Base-by-base conservation (phyloP, 2,888 invertebrate species). In the Autographa gamma region DNA sequence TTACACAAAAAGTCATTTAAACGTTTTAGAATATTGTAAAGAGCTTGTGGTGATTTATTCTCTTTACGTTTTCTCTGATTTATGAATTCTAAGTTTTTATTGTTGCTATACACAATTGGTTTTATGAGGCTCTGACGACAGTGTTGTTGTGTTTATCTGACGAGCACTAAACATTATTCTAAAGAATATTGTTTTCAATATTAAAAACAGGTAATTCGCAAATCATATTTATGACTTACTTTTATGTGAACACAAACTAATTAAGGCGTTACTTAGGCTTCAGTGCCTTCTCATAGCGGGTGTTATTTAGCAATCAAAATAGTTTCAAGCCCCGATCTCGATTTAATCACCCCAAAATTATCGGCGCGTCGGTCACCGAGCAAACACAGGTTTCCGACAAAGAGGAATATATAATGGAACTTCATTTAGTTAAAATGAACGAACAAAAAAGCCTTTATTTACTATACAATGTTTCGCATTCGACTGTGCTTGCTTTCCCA, bases 361-460 rank as follows among this genome's bases (percentile, higher is more conserved):
- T 66, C 60, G 25, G 48, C 11, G 34, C 61, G 9, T 7, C 11
- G 81, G 68, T 64, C 58, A 61, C 62, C 61, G 48, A 71, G 66
- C 74, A 76, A 80, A 79, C 75, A 75, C 56, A n/a, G 60, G 65
- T 62, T 19, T 2, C 48, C 69, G 63, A 77, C 77, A 86, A 81
- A 86, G 81, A 79, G 79, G 62, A 82, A 88, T 88, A 83, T 82
- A 83, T 88, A 86, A 89, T 87, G 85, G 69, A 65, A 71, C 67
- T 66, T 38, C 75, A 80, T 76, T 80, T 80, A 80, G 72, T 86
- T 86, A 77, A 87, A 88, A 88, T 87, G 84, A 80, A 77, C 70
- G 60, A 18, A 60, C 59, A 64, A 68, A 73, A 77, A 71, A 56
- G 18, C 25, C 31, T 69, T 48, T 66, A 65, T 75, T 48, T 69